Conservation (phyloP, 2,113 vertebrate genomes). For the Thermophis baileyi region DNA sequence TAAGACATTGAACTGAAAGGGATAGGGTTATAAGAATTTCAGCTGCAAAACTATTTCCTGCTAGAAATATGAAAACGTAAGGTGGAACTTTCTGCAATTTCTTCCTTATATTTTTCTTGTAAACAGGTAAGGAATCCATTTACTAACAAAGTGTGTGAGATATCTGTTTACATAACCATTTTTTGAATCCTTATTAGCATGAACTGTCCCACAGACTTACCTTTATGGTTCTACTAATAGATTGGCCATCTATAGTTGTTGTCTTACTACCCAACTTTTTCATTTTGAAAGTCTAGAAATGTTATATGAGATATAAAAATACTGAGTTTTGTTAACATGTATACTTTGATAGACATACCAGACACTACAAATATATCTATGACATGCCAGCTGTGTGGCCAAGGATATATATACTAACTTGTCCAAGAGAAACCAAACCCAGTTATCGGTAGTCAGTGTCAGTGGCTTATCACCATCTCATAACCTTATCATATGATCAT, state of each 20-base stretch:
- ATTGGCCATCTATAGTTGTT: background rate
- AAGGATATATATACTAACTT: background rate
- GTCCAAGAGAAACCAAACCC: background rate
- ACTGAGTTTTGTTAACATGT: background rate
- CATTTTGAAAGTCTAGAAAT: background rate
- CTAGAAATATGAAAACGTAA: background rate
- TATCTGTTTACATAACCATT: background rate
- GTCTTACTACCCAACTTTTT: background rate
- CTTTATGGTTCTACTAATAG: background rate
- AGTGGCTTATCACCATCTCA: background rate
- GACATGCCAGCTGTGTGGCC: background rate
- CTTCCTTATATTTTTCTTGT: background rate
- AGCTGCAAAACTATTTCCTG: background rate
- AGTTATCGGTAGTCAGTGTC: background rate
- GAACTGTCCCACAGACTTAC: background rate
- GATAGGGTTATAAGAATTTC: background rate
- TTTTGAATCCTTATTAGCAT: background rate
- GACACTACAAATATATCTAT: background rate
- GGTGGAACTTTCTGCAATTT: background rate
- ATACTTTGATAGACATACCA: background rate
- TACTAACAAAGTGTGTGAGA: background rate
- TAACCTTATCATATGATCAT: no score
- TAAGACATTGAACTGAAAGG: background rate
- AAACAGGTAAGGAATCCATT: background rate
- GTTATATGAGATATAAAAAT: background rate